Evolutionary conservation across 2,888 invertebrate species (phyloP).

Genomic region (Cyclophora albipunctata): DNA sequence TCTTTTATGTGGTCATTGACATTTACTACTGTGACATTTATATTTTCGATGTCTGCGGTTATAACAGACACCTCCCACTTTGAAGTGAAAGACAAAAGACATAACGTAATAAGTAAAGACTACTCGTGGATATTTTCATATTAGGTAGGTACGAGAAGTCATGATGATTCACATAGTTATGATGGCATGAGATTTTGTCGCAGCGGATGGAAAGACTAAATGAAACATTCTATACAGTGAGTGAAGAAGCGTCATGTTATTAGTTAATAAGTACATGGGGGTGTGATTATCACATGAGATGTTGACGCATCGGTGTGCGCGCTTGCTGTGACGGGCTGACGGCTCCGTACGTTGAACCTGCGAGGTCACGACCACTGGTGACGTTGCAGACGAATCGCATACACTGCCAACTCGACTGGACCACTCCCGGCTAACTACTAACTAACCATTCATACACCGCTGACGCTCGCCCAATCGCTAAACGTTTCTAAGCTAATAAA

Average conservation of each 20-base stretch:
- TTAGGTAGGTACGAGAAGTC: too few species aligned
- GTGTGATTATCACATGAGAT: slow-evolving; percentile 30
- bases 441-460: not conserved
- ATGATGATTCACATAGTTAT: too few species aligned
- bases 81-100: not conserved
- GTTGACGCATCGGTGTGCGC: slow-evolving; percentile 58
- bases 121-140: too few species aligned
- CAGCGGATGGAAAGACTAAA: too few species aligned
- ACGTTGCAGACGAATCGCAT: slow-evolving; percentile 34
- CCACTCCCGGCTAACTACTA: slow-evolving; percentile 5
- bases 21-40: not conserved
- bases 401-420: slow-evolving; percentile 26
- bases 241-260: too few species aligned
- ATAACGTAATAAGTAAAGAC: too few species aligned
- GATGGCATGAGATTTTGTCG: too few species aligned
- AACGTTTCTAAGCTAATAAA: too few species aligned
- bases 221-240: too few species aligned
- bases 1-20: not conserved
- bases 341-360: slow-evolving; percentile 69
- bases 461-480: too few species aligned
- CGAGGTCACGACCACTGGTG: slow-evolving; percentile 70
- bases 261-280: slow-evolving; percentile 4
- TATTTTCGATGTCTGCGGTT: not conserved
- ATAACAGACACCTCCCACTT: not conserved
- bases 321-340: slow-evolving; percentile 57